Evolutionary conservation across 2,888 invertebrate genomes (phyloP), one percentile per base, ranked within the genome.

Genomic region (Phytoseiulus persimilis): DNA sequence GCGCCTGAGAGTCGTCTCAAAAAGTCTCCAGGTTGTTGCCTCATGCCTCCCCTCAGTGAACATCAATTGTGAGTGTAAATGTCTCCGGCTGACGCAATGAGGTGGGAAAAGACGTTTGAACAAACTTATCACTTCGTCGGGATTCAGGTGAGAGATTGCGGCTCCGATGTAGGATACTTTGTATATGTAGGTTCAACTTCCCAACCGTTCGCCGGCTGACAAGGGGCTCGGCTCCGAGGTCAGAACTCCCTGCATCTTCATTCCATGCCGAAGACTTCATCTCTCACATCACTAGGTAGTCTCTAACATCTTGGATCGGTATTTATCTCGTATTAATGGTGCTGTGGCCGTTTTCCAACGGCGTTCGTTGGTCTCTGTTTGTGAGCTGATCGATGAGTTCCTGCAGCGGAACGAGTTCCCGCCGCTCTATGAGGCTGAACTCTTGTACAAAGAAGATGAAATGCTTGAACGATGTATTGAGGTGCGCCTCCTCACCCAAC

Each of bases 391-490:
- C 98, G 93, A 99, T 99, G 91, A 99, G 95, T 93, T 99, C 98
- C 93, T 98, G 98, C 91, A 99, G 94, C 90, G 99, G 99, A 91
- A 98, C 98, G 93, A 99, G 94, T 94, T 99, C 99, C 92, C 97
- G 95, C 92, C 97, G 95, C 93, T 99, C 98, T 93, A 99, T 98
- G 92, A 99, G 94, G 94, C 95, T 96, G 94, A 99, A 99, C 94
- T 99, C 99, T 95, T 98, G 95, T 91, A 97, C 97, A 93, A 98
- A 98, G 94, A 98, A 98, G 93, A 99, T 98, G 93, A 99, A 99
- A 94, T 99, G 99, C 93, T 99, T 99, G 94, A 99, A 99, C 92
- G 98, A 98, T 90, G 99, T 99, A 94, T 99, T 99, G 92, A 99
- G 95, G 93, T 99, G 99, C 90, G 99, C 98, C 93, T 99, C 99